Evolutionary conservation across 2,888 invertebrate genomes (phyloP).

Genomic region (Synergus japonicus): DNA sequence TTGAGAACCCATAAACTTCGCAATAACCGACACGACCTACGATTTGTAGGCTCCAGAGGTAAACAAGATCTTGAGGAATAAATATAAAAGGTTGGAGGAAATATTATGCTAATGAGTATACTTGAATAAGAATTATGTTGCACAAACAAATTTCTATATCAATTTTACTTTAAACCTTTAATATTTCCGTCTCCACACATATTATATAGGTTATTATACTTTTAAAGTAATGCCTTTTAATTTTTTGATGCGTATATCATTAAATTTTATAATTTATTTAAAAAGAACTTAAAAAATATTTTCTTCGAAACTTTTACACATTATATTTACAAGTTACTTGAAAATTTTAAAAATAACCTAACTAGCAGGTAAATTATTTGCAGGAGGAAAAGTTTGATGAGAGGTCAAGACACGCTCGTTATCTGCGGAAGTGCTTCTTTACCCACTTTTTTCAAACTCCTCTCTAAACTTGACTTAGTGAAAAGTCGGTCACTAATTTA

Average conservation of each 20-base stretch:
- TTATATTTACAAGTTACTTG: constrained; percentile 18
- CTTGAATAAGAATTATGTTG: background rate
- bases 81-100: background rate
- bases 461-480: too few species aligned
- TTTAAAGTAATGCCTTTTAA: background rate
- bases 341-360: constrained; percentile 36
- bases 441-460: background rate
- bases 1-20: constrained; percentile 2
- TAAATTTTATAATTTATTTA: background rate
- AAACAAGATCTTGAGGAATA: background rate
- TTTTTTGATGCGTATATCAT: background rate
- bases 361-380: constrained; percentile 33
- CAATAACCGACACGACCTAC: constrained; percentile 12
- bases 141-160: background rate
- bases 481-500: too few species aligned
- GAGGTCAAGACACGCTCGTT: constrained; percentile 49
- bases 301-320: constrained; percentile 10
- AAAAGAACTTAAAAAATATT: constrained; percentile 23
- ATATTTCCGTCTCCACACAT: background rate
- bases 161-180: background rate
- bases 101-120: constrained; percentile 2
- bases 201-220: too few species aligned
- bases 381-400: constrained; percentile 43
- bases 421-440: constrained; percentile 42
- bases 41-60: background rate